Percentiles rank a stretch among this genome's conserved stretches.
Evolutionary conservation across 1,140 invertebrate genomes (phyloP).

Genomic region (Oppia nitens): DNA sequence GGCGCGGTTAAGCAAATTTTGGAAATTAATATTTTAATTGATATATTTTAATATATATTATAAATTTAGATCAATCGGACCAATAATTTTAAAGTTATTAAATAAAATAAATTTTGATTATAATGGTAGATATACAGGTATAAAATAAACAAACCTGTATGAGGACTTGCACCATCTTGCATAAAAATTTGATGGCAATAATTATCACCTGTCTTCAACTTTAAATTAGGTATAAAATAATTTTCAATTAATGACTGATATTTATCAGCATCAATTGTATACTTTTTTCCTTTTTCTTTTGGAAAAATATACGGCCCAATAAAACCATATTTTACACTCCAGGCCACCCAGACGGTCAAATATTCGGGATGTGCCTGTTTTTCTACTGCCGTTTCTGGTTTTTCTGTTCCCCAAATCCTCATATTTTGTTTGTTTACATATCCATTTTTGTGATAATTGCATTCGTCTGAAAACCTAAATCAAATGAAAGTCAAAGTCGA

Average conservation of each 20-base stretch:
- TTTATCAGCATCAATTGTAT: background rate
- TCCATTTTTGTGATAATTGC: slow-evolving; percentile 8
- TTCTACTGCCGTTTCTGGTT: slow-evolving; percentile 13
- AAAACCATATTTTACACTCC: background rate
- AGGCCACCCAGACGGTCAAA: slow-evolving; percentile 9
- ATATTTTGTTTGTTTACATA: slow-evolving; percentile 20
- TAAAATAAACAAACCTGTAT: background rate
- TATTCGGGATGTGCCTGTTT: background rate
- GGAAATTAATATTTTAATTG: too few species aligned
- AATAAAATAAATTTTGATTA: too few species aligned
- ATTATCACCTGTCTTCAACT: background rate
- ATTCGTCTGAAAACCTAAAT: slow-evolving; percentile 7
- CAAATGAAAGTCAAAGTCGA: too few species aligned
- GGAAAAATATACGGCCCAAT: slow-evolving; percentile 6
- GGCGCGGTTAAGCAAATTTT: too few species aligned
- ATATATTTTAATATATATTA: too few species aligned
- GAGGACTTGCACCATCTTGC: background rate
- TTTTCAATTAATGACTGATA: background rate
- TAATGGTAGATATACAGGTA: too few species aligned
- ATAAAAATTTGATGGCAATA: background rate
- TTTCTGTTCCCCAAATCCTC: slow-evolving; percentile 18
- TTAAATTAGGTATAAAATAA: background rate
- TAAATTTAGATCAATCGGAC: too few species aligned
- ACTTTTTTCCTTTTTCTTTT: background rate
- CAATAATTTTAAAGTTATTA: too few species aligned